Base-by-base conservation (phyloP, 2,797 vertebrate species). In the Catharus ustulatus region DNA sequence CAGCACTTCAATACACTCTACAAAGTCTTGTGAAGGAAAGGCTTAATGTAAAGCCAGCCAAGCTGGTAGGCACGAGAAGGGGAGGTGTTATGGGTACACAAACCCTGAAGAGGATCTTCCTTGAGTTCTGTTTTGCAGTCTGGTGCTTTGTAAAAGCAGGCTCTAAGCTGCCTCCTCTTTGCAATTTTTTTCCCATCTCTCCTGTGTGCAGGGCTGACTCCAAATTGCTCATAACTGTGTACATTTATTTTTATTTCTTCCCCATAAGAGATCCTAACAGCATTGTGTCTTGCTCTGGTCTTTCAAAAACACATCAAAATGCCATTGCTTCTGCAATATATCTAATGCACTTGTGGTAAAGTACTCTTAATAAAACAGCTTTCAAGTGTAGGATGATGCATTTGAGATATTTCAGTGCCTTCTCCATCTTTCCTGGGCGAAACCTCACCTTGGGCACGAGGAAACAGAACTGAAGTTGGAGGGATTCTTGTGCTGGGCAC, bases 381-480 rank as follows among this genome's bases (percentile, higher is more conserved):
- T 54, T 84, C 61, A 48, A 21, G 77, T 2, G 7, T 9, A 5
- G 54, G 62, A 32, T 40, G 13, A 2, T 15, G 72, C 46, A 17
- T 32, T 8, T 74, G n/a, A 24, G 58, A 20, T 63, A 49, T 62
- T 58, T 57, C 30, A 10, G 45, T 20, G 38, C 2, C 0, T 69
- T 68, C 36, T 27, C 15, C 58, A 5, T 26, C 85, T 51, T 23
- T 46, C 13, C 46, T 54, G 48, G 30, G 20, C 0, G 22, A 51
- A 24, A 48, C 2, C 40, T 74, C 64, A 7, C 54, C 64, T 13
- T 2, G 22, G 67, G 3, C 51, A 9, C 3, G 40, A 52, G 58
- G 55, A 40, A 79, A 52, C 45, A 36, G 59, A 52, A 15, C 38
- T 0, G 0, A 45, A 58, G 69, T 0, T 43, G 72, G n/a, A 38